These are phyloP conservation scores for Mormyrus hasselquistii DNA, from an alignment of 2,797 vertebrate genomes.

Conservation along the genomic window DNA sequence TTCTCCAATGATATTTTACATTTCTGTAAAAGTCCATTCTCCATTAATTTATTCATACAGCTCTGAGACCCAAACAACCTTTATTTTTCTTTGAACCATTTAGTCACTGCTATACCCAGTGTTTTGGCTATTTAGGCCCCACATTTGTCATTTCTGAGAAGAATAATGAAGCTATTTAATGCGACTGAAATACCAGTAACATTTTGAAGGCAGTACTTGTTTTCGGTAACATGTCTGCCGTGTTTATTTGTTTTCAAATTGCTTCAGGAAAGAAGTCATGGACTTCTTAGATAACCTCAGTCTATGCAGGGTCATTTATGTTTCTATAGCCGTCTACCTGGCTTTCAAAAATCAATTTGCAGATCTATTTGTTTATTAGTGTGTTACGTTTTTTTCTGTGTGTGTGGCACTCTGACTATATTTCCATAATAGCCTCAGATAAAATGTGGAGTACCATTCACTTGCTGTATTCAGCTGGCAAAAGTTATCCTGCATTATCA, in stretches of 20 bases:
- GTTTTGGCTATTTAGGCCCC: not conserved
- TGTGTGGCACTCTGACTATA: not conserved
- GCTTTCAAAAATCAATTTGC: not conserved
- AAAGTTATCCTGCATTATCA: not conserved
- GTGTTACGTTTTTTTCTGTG: not conserved
- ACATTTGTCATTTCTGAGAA: not conserved
- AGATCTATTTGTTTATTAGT: not conserved
- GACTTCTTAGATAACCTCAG: not conserved
- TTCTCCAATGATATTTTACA: not conserved
- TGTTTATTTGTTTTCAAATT: constrained; percentile 12
- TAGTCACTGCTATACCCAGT: not conserved
- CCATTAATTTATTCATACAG: not conserved
- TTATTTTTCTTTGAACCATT: not conserved
- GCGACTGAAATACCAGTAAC: not conserved
- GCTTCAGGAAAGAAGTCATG: not conserved
- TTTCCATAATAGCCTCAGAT: not conserved
- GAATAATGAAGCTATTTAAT: constrained; percentile 1
- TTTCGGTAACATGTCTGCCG: not conserved
- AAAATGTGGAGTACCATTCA: not conserved
- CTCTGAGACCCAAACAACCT: not conserved
- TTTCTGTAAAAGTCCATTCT: not conserved
- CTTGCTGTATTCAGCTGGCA: not conserved
- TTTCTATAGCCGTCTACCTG: not conserved
- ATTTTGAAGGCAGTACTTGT: not conserved
- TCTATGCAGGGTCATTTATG: not conserved